Percentiles rank a stretch among this genome's conserved stretches.
Evolutionary conservation across 2,888 invertebrate species (phyloP).

Genomic region (Archips xylosteana): DNA sequence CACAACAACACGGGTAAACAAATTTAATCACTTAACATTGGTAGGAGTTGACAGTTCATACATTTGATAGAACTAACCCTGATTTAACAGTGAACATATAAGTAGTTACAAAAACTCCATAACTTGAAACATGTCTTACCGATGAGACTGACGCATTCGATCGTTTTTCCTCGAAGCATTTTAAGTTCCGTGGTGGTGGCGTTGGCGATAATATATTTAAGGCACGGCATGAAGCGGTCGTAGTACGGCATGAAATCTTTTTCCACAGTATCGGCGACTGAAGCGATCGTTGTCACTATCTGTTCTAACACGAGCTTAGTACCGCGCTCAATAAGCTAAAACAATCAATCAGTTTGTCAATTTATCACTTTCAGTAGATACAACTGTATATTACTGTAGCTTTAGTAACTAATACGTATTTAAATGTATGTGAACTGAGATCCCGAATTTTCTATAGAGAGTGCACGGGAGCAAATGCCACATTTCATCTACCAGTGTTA

Average conservation of each 20-base stretch:
- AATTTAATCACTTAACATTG: too few relatives aligned
- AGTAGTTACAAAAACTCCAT: neutral
- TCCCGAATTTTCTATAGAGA: constrained; percentile 71
- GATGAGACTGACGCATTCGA: constrained; percentile 99
- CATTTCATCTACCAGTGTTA: constrained; percentile 80
- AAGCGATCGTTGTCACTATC: constrained; percentile 99
- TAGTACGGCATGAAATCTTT: constrained; percentile 98
- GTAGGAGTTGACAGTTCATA: too few relatives aligned
- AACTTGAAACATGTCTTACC: constrained; percentile 83
- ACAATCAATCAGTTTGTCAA: neutral
- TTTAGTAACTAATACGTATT: neutral
- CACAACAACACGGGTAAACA: too few relatives aligned
- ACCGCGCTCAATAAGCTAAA: constrained; percentile 94
- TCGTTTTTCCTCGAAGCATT: constrained; percentile 98
- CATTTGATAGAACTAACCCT: too few relatives aligned
- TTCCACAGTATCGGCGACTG: constrained; percentile 99
- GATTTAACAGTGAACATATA: too few relatives aligned
- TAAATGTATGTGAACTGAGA: constrained; percentile 77
- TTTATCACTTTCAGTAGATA: neutral
- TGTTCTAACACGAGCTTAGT: constrained; percentile 99
- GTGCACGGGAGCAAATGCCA: constrained; percentile 77
- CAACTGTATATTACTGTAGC: neutral
- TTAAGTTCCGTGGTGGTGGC: constrained; percentile 95
- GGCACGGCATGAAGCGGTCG: constrained; percentile 96
- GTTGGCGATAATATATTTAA: constrained; percentile 98